A percentile compares a stretch with the other conserved stretches of the same genome.
phyloP scores from a whole-genome alignment of 2,888 invertebrate species.

The Leptinotarsa haldemani region DNA sequence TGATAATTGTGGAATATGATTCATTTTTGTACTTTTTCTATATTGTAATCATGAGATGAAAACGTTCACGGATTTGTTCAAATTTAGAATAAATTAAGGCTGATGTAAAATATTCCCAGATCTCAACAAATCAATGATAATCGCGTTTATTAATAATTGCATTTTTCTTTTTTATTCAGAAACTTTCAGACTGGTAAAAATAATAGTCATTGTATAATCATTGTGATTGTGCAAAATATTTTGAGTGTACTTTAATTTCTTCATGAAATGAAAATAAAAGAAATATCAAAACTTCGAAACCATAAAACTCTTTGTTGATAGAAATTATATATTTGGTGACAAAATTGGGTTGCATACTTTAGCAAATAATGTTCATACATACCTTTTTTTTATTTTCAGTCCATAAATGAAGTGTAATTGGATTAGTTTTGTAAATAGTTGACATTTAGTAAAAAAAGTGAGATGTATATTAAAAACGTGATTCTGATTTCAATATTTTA shows the following conservation, averaged over 20 bases:
- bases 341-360: neutral
- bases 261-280: neutral
- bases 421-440: conserved; percentile 27
- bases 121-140: conserved; percentile 31
- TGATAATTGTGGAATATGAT: conserved; percentile 46
- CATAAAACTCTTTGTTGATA: neutral
- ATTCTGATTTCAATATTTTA: conserved; percentile 7
- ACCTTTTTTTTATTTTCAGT: neutral
- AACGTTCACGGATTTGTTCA: conserved; percentile 29
- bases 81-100: conserved; percentile 30
- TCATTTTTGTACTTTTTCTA: conserved; percentile 46
- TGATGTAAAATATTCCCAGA: conserved; percentile 34
- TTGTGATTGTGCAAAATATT: conserved; percentile 2
- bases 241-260: conserved; percentile 9
- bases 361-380: neutral
- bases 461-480: conserved; percentile 29
- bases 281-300: neutral
- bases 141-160: conserved; percentile 10
- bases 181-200: conserved; percentile 14
- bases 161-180: conserved; percentile 13
- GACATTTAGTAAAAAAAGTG: conserved; percentile 26
- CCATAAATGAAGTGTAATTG: neutral
- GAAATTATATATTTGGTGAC: conserved; percentile 1
- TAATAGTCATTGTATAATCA: neutral
- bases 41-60: conserved; percentile 29